These are phyloP conservation scores for Acheta domesticus DNA, from an alignment of 2,888 invertebrate species.

Conservation along the genomic window DNA sequence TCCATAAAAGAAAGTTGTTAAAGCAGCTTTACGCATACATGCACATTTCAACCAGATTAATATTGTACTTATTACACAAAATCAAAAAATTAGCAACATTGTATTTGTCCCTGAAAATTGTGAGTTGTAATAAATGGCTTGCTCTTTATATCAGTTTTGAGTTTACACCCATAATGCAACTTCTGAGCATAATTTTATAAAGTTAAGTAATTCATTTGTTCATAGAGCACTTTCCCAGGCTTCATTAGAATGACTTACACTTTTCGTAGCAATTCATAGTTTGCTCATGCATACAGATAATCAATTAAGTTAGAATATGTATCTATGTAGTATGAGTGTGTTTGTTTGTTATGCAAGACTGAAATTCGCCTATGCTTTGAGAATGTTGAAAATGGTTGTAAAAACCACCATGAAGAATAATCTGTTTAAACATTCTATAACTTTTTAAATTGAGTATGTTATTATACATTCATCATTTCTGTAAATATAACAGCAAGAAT, in stretches of 20 bases:
- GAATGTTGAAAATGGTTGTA: neutral
- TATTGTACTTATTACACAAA: no score
- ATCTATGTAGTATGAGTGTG: neutral
- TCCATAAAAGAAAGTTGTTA: no score
- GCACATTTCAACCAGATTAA: no score
- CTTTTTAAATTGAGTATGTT: constrained; percentile 11
- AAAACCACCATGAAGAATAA: constrained; percentile 4
- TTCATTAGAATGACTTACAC: neutral
- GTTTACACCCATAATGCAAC: neutral
- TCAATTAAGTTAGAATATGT: neutral
- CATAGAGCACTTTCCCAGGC: neutral
- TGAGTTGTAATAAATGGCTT: neutral
- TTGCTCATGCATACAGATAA: neutral
- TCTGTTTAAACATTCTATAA: neutral
- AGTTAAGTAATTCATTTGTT: neutral
- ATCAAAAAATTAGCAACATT: no score
- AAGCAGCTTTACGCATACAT: no score
- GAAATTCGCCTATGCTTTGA: constrained; percentile 19
- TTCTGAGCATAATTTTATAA: neutral
- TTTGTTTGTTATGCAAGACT: constrained; percentile 25
- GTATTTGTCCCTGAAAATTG: neutral
- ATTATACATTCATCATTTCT: constrained; percentile 18
- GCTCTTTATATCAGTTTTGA: neutral
- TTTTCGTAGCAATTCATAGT: neutral
- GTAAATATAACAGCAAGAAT: constrained; percentile 26